These are phyloP conservation scores for Augochlora pura DNA, from an alignment of 1,140 invertebrate genomes.

Conservation along the genomic window DNA sequence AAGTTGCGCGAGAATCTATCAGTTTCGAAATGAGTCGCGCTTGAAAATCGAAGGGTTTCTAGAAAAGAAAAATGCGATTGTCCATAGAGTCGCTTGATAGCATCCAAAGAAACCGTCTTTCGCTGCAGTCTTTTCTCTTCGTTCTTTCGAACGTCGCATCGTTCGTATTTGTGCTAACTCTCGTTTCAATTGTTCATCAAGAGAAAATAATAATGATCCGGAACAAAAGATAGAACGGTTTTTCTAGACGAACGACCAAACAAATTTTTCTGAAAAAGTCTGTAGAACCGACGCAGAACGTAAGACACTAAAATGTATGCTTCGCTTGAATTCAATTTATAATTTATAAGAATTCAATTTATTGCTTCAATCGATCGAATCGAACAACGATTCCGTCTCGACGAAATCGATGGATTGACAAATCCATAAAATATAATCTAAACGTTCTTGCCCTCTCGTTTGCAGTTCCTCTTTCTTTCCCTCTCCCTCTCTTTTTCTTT, in stretches of 20 bases:
- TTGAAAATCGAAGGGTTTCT: too few relatives aligned
- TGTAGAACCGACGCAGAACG: background rate
- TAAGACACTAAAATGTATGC: background rate
- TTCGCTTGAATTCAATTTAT: background rate
- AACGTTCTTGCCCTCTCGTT: constrained; percentile 17
- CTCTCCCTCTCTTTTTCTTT: background rate
- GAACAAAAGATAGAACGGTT: background rate
- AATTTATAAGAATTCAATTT: too few relatives aligned
- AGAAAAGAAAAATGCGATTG: too few relatives aligned
- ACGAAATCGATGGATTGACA: background rate
- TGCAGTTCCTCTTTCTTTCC: too few relatives aligned
- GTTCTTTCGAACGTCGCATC: background rate
- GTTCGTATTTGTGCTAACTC: background rate
- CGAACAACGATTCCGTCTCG: background rate
- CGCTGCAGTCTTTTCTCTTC: background rate
- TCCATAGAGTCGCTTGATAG: too few relatives aligned
- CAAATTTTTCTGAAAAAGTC: background rate
- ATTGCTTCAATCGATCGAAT: constrained; percentile 21
- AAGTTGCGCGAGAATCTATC: too few relatives aligned
- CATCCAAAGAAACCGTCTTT: background rate
- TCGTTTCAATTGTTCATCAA: background rate
- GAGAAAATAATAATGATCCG: background rate
- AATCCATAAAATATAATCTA: constrained; percentile 7
- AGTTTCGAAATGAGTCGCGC: too few relatives aligned
- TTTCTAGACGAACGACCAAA: constrained; percentile 10